phyloP scores from a whole-genome alignment of 1,140 invertebrate genomes.

The Palaemon carinicauda region DNA sequence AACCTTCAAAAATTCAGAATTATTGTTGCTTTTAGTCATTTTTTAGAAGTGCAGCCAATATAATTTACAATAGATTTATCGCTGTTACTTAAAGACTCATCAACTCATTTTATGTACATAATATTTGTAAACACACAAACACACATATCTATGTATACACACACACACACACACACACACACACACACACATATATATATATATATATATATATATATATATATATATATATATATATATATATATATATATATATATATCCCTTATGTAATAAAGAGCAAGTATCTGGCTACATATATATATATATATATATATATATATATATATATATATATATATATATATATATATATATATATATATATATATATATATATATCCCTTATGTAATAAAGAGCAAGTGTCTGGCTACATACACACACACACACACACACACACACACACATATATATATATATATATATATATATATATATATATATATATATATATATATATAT shows the following conservation, averaged over 20 bases:
- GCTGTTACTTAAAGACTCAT: no score
- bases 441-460: not conserved
- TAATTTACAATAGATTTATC: no score
- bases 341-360: not conserved
- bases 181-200: not conserved
- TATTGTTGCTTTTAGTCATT: no score
- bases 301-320: not conserved
- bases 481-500: not conserved
- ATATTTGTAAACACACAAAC: no score
- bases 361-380: not conserved
- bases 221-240: not conserved
- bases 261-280: no score
- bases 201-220: constrained; percentile 2
- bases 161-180: not conserved
- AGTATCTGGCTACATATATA: no score
- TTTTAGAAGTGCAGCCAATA: no score
- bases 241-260: not conserved
- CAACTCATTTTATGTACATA: no score
- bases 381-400: no score
- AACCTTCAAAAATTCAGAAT: no score
- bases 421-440: not conserved
- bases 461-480: not conserved
- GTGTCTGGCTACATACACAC: no score
- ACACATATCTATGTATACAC: not conserved
- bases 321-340: not conserved